Evolutionary conservation across 1,140 invertebrate species (phyloP).

Genomic region (Dufourea novaeangliae): DNA sequence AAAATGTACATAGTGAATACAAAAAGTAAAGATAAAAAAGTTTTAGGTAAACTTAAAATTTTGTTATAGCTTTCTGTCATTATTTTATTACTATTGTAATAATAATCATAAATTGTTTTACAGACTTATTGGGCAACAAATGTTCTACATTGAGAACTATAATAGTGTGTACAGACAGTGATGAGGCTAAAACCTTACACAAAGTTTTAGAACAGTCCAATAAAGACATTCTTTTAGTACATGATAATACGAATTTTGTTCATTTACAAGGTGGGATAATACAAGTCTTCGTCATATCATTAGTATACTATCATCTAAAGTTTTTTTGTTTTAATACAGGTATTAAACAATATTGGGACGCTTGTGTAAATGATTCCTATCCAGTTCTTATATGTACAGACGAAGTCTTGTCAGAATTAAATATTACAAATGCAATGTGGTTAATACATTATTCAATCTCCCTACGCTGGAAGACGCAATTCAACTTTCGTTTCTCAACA

Average conservation of each 20-base stretch:
- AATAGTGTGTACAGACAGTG: conserved; percentile 67
- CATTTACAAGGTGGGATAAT: conserved; percentile 60
- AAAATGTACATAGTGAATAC: conserved; percentile 59
- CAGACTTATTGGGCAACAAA: conserved; percentile 64
- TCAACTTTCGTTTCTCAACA: conserved; percentile 76
- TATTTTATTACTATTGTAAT: background rate
- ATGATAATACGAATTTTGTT: conserved; percentile 65
- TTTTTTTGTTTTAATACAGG: conserved; percentile 47
- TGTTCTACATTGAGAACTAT: conserved; percentile 65
- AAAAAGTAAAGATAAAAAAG: conserved; percentile 60
- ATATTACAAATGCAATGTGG: conserved; percentile 74
- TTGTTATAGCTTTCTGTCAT: conserved; percentile 3
- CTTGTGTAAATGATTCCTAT: conserved; percentile 66
- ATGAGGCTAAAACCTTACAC: conserved; percentile 71
- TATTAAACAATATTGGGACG: conserved; percentile 68
- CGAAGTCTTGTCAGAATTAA: conserved; percentile 71
- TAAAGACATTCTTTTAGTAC: conserved; percentile 63
- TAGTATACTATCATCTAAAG: background rate
- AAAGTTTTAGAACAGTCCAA: conserved; percentile 56
- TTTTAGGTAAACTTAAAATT: conserved; percentile 59
- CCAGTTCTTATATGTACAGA: conserved; percentile 78
- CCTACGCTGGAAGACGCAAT: conserved; percentile 70
- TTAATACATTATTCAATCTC: conserved; percentile 78
- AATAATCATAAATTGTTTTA: conserved; percentile 20
- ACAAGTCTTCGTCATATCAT: background rate